Evolutionary conservation across 2,113 vertebrate genomes (phyloP).

Genomic region (Noturus placidus): DNA sequence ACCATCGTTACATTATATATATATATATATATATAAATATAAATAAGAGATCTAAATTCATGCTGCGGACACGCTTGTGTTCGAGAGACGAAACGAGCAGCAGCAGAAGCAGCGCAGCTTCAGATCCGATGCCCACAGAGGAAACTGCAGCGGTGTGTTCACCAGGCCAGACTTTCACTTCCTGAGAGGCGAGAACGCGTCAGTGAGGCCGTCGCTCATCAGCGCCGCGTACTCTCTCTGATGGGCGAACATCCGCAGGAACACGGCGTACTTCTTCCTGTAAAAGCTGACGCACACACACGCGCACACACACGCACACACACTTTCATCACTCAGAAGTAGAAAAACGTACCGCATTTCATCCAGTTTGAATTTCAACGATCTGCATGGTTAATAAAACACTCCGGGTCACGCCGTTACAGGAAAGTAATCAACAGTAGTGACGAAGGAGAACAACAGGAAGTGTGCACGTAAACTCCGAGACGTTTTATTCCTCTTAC

Average conservation of each 20-base stretch:
- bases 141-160: not conserved
- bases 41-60: not conserved
- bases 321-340: not conserved
- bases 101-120: not conserved
- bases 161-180: not conserved
- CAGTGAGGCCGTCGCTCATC: conserved; percentile 71
- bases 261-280: conserved; percentile 88
- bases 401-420: not conserved
- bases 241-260: conserved; percentile 83
- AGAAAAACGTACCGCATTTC: not conserved
- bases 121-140: not conserved
- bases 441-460: not conserved
- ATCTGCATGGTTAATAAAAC: not conserved
- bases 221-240: conserved; percentile 86
- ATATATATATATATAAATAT: too few species aligned
- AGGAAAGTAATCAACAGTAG: not conserved
- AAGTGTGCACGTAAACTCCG: not conserved
- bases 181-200: not conserved
- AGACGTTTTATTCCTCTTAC: not conserved
- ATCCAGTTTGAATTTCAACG: not conserved
- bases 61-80: not conserved
- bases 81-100: not conserved
- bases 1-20: too few species aligned
- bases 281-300: conserved; percentile 79
- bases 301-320: not conserved